A percentile compares a stretch with the other conserved stretches of the same genome.
Conservation (phyloP, 2,797 vertebrate species). For the Tolypeutes matacus region DNA sequence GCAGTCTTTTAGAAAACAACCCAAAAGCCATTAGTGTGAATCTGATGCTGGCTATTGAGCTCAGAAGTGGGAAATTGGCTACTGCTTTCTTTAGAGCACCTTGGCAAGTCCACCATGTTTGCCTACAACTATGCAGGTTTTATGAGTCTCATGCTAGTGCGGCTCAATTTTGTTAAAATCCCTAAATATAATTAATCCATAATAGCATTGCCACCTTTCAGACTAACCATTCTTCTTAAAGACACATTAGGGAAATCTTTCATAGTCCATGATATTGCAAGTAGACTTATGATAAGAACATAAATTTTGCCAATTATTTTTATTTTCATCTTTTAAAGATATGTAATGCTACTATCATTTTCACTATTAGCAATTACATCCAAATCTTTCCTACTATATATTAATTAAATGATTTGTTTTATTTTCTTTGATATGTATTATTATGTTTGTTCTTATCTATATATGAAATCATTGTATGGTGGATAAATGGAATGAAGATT, state of each 20-base stretch:
- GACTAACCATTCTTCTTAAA: conserved; percentile 69
- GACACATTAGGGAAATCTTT: conserved; percentile 54
- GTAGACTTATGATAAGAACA: conserved; percentile 53
- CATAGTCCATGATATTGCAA: conserved; percentile 9
- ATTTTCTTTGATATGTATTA: conserved; percentile 37
- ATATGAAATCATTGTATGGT: not conserved
- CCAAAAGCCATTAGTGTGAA: conserved; percentile 79
- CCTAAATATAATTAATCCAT: conserved; percentile 81
- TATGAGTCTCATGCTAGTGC: not conserved
- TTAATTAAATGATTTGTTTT: conserved; percentile 48
- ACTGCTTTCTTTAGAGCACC: conserved; percentile 78
- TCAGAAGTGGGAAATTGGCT: conserved; percentile 80
- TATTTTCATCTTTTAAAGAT: conserved; percentile 45
- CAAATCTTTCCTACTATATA: not conserved
- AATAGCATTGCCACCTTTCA: conserved; percentile 75
- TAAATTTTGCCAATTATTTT: conserved; percentile 32
- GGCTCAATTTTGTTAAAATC: conserved; percentile 64
- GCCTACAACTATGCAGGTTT: conserved; percentile 64
- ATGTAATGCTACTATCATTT: not conserved
- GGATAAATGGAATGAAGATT: not conserved
- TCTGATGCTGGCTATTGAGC: conserved; percentile 79
- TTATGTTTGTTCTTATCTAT: not conserved
- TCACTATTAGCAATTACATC: not conserved
- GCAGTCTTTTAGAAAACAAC: conserved; percentile 70
- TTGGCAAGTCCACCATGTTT: conserved; percentile 80